These are phyloP conservation scores for Macroramphosus scolopax DNA, from an alignment of 2,797 vertebrate species.

Conservation along the genomic window DNA sequence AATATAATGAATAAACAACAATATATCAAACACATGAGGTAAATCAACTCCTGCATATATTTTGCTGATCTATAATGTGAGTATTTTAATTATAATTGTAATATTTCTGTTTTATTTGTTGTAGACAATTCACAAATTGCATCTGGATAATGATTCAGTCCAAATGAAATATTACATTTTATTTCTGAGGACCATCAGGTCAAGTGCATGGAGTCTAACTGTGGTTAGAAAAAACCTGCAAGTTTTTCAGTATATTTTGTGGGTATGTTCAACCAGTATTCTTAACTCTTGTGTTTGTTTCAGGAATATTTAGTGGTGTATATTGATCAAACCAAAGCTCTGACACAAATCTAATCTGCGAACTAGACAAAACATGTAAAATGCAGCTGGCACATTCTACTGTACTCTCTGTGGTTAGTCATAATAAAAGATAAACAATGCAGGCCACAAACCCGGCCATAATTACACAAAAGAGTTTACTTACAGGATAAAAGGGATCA, in stretches of 20 bases:
- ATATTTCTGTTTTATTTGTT: neutral
- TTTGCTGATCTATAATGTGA: neutral
- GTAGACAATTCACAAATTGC: neutral
- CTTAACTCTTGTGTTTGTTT: too few relatives aligned
- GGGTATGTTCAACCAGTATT: too few relatives aligned
- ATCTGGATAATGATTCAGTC: neutral
- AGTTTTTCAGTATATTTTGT: too few relatives aligned
- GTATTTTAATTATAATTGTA: neutral
- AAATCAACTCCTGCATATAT: neutral
- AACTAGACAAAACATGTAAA: too few relatives aligned
- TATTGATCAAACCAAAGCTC: too few relatives aligned
- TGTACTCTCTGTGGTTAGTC: constrained; percentile 3
- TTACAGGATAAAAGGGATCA: too few relatives aligned
- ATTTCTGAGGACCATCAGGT: neutral
- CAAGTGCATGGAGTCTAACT: neutral
- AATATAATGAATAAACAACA: neutral
- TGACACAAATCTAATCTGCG: too few relatives aligned
- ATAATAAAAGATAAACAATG: constrained; percentile 10
- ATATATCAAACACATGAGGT: neutral
- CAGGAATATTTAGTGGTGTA: too few relatives aligned
- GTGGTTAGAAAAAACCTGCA: too few relatives aligned
- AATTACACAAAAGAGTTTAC: too few relatives aligned
- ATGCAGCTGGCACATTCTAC: neutral
- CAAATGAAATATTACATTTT: neutral
- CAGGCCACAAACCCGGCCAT: neutral